Evolutionary conservation across 2,888 invertebrate species (phyloP), one percentile per base, ranked within the genome.

Genomic region (Nymphalis polychloros): DNA sequence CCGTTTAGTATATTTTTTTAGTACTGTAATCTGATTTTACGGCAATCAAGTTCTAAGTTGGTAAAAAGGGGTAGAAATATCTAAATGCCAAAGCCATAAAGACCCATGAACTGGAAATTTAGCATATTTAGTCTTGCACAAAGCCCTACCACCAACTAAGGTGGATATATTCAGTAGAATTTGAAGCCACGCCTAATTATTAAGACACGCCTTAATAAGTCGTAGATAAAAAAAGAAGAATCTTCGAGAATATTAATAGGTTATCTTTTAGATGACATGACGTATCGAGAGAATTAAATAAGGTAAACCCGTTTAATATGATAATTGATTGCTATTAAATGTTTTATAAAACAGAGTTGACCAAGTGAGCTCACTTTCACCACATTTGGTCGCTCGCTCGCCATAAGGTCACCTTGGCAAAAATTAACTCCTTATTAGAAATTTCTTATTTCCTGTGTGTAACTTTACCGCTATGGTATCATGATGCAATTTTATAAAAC

Each of bases 261-360:
- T 17, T 47, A 31, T 52, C 16, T 50, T 50, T 19, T 6, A 53
- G 27, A 57, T 8, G 49, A 49, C 17, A 6, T 31, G 17, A 49
- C 49, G 35, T 57, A 19, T 17, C 19, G 41, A 41, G 35, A 6
- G 35, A 27, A 8, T 46, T 41, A 27, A 59, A 59, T 46, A 52
- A 53, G 52, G 48, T 35, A 63, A 60, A 61, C 60, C 55, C 41
- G 55, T 68, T 61, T 59, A 61, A 72, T 81, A 79, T 79, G 74
- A 71, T 76, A 78, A 79, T 77, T 64, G 73, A 69, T 67, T 73
- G 72, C 57, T 71, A 59, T 71, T 73, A 67, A 61, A 74, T 73
- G 65, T 75, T 64, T 68, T 57, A 72, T 64, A 59, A 59, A 62
- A 67, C 59, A 41, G 61, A 59, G 59, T 19, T 63, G 35, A 19